Base-by-base conservation (phyloP, 2,797 vertebrate species). In the Rousettus madagascariensis region DNA sequence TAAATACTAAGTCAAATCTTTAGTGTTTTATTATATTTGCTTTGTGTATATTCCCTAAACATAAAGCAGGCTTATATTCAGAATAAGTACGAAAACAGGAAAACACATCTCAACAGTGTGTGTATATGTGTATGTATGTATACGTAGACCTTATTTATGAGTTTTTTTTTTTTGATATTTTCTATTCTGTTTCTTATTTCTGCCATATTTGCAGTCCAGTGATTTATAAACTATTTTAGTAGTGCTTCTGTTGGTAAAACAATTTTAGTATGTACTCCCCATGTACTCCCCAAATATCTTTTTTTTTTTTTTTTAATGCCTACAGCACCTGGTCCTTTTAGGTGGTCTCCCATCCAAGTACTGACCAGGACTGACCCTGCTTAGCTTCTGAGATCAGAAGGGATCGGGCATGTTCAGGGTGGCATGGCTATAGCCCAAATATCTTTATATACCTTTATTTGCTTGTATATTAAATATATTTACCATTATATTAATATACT, bases 41-140 rank as follows among this genome's bases (percentile, higher is more conserved):
- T 94, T 90, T 69, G 12, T 46, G 2, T 80, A 26, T 82, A 26
- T 93, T 84, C 12, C 26, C 59, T 28, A 89, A 86, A 69, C 41
- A 66, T 43, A 91, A 91, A 68, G 5, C 12, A 53, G 6, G 46
- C 22, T 77, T 57, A 6, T 49, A 75, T 93, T 82, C 19, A 85
- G 49, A 86, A 22, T 65, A 94, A 94, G 5, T 59, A 69, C 91
- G 69, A 95, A 95, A 89, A 51, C 6, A 94, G 53, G 6, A 93
- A 89, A 93, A 92, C 20, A 72, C 8, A 66, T 55, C 11, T 24
- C 19, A 85, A 72, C 5, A 38, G 3, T 69, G 38, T 89, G 7
- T 84, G 5, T 88, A 30, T 17, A 4, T 61, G 13, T 17, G 24
- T 84, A 8, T 79, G 36, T 59, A 6, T 10, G 12, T 43, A 65